Conservation (phyloP, 2,888 invertebrate species). For the Chironomus tentans region DNA sequence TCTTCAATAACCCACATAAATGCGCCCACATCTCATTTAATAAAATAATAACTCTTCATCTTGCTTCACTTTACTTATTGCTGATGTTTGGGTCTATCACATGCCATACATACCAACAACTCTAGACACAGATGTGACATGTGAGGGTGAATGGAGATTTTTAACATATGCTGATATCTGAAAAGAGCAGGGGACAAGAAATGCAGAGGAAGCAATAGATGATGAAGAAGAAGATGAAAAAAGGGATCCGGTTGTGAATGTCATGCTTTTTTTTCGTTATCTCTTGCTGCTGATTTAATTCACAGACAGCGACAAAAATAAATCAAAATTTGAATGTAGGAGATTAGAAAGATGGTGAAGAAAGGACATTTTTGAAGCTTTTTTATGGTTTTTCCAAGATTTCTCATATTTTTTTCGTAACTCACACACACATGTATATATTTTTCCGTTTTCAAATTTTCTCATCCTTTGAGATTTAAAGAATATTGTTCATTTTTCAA, state of each 20-base stretch:
- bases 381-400: too few relatives aligned
- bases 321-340: not conserved
- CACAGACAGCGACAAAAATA: not conserved
- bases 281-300: not conserved
- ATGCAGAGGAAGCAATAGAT: not conserved
- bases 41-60: too few relatives aligned
- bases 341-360: not conserved
- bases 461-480: not conserved
- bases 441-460: too few relatives aligned
- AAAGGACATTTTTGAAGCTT: too few relatives aligned
- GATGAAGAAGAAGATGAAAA: not conserved
- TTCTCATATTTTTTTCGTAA: too few relatives aligned
- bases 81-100: too few relatives aligned
- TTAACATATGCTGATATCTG: not conserved
- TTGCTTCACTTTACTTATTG: too few relatives aligned
- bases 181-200: not conserved
- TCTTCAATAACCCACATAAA: too few relatives aligned
- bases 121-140: not conserved
- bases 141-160: not conserved
- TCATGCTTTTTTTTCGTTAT: conserved; percentile 12
- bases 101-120: too few relatives aligned
- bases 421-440: too few relatives aligned
- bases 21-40: too few relatives aligned
- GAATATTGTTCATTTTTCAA: not conserved
- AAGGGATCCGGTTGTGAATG: conserved; percentile 6